Percentiles rank a stretch among this genome's conserved stretches.
Conservation (phyloP, 2,113 vertebrate species). For the Taurulus bubalis region DNA sequence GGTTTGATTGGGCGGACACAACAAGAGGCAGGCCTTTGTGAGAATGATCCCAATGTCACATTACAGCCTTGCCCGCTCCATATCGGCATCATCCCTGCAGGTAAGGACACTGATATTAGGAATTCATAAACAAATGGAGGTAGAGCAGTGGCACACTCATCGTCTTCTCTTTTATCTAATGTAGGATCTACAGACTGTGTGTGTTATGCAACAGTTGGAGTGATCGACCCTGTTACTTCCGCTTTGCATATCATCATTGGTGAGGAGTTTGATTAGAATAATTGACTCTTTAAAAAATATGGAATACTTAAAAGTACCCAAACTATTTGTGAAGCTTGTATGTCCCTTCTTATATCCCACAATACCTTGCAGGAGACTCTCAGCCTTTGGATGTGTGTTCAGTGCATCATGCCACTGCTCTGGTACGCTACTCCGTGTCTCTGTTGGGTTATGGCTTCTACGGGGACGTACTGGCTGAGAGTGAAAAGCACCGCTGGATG, state of each 20-base stretch:
- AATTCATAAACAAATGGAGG: not conserved
- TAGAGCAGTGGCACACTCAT: conserved; percentile 3
- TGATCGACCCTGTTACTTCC: conserved; percentile 85
- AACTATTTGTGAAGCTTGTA: not conserved
- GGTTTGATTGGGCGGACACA: conserved; percentile 87
- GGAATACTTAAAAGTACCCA: not conserved
- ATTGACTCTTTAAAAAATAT: not conserved
- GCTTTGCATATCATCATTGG: conserved; percentile 87
- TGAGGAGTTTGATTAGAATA: conserved; percentile 50
- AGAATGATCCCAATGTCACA: conserved; percentile 72
- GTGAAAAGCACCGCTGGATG: conserved; percentile 88
- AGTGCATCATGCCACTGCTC: conserved; percentile 78
- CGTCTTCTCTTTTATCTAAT: not conserved
- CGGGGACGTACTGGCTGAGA: conserved; percentile 86
- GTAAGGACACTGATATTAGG: conserved; percentile 54
- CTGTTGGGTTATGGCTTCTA: conserved; percentile 89
- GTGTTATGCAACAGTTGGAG: conserved; percentile 86
- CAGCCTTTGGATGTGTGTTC: conserved; percentile 89
- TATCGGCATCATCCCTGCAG: conserved; percentile 89
- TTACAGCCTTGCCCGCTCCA: conserved; percentile 84
- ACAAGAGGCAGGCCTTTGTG: conserved; percentile 83
- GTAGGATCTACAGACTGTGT: conserved; percentile 87
- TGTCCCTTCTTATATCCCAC: not conserved
- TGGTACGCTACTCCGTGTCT: conserved; percentile 84
- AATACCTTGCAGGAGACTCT: conserved; percentile 83